Percentiles rank a stretch among this genome's conserved stretches.
phyloP scores from a whole-genome alignment of 2,113 vertebrate species.

The Nesospiza acunhae region DNA sequence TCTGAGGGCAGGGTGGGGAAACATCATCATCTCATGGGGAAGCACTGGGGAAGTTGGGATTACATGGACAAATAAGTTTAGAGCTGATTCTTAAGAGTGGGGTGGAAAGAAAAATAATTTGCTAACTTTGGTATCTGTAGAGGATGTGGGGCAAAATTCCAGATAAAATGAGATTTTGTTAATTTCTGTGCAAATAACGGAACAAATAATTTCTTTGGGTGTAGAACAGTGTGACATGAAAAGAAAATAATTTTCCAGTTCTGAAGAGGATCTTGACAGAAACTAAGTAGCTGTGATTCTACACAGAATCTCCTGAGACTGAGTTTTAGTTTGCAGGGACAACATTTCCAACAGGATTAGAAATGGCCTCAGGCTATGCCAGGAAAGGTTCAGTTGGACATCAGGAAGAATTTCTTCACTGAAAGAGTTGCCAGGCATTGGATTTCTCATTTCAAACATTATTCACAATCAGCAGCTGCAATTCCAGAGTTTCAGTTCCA shows the following conservation, averaged over 20 bases:
- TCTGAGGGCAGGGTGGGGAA: neutral
- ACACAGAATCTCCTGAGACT: neutral
- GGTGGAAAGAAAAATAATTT: neutral
- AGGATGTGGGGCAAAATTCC: neutral
- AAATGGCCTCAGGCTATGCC: neutral
- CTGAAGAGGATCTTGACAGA: neutral
- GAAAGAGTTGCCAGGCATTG: neutral
- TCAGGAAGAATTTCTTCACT: neutral
- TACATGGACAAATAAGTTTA: accelerated
- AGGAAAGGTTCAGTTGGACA: neutral
- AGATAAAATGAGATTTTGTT: neutral
- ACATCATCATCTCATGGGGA: neutral
- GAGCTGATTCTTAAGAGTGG: neutral
- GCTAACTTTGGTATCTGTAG: neutral
- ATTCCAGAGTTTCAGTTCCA: neutral
- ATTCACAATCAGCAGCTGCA: neutral
- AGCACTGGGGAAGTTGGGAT: neutral
- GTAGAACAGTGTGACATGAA: neutral
- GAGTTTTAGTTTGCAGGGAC: neutral
- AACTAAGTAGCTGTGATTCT: neutral
- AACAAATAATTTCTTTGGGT: neutral
- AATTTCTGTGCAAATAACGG: neutral
- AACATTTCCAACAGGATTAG: neutral
- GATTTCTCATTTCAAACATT: neutral
- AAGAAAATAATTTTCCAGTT: neutral